These are phyloP conservation scores for Fratercula arctica DNA, from an alignment of 2,797 vertebrate genomes.

Conservation along the genomic window DNA sequence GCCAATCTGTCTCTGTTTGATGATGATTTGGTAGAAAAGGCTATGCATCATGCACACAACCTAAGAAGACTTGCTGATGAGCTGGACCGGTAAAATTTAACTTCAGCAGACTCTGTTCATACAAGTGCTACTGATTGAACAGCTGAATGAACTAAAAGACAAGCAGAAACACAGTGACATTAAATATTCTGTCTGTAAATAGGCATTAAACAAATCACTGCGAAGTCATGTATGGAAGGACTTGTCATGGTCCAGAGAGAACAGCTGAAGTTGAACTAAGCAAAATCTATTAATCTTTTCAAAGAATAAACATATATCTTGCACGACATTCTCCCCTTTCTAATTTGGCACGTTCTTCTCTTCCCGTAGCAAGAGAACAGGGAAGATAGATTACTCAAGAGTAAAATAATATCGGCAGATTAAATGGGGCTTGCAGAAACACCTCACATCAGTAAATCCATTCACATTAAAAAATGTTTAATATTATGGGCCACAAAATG, in stretches of 20 bases:
- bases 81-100: slow-evolving; percentile 82
- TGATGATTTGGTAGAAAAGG: slow-evolving; percentile 84
- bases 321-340: neutral
- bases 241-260: neutral
- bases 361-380: neutral
- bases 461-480: neutral
- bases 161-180: neutral
- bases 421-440: slow-evolving; percentile 3
- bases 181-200: neutral
- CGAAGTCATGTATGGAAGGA: neutral
- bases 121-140: neutral
- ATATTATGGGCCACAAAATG: neutral
- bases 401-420: neutral
- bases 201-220: neutral
- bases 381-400: slow-evolving; percentile 10
- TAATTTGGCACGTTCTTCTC: neutral
- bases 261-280: neutral
- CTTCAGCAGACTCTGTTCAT: neutral
- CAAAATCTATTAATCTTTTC: neutral
- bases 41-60: slow-evolving; percentile 80
- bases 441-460: neutral
- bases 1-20: slow-evolving; percentile 84
- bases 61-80: slow-evolving; percentile 84
- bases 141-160: neutral
- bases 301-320: neutral